phyloP scores from a whole-genome alignment of 1,140 invertebrate species.

The Wiebesia pumilae region DNA sequence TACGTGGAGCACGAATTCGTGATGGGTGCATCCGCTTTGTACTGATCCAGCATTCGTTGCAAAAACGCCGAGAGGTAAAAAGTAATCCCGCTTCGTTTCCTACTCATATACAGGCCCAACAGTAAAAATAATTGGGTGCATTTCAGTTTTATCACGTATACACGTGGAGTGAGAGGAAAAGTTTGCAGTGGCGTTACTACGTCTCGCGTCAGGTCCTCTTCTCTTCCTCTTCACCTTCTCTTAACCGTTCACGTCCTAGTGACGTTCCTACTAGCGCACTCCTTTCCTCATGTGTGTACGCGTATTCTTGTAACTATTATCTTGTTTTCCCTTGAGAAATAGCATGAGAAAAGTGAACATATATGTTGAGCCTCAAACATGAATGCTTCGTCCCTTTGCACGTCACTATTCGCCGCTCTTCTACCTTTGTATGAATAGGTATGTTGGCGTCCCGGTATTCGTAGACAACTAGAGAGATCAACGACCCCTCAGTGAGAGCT shows the following conservation, averaged over 20 bases:
- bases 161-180: constrained; percentile 21
- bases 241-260: constrained; percentile 65
- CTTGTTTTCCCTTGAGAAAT: constrained; percentile 44
- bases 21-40: background rate
- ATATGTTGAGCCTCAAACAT: constrained; percentile 40
- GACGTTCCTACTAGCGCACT: constrained; percentile 56
- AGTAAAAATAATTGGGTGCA: constrained; percentile 66
- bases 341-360: background rate
- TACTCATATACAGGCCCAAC: background rate
- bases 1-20: background rate
- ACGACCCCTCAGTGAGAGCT: constrained; percentile 57
- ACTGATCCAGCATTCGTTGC: background rate
- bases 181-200: background rate
- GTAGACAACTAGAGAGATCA: constrained; percentile 63
- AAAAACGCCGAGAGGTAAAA: constrained; percentile 1
- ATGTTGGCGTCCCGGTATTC: constrained; percentile 59
- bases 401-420: background rate
- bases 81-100: background rate
- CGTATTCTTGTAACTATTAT: constrained; percentile 36
- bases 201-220: constrained; percentile 32
- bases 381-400: constrained; percentile 44
- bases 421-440: constrained; percentile 64
- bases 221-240: constrained; percentile 54
- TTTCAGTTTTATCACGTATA: constrained; percentile 61
- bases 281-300: constrained; percentile 53